These are phyloP conservation scores for Chloebia gouldiae DNA, from an alignment of 2,113 vertebrate species.

Conservation along the genomic window DNA sequence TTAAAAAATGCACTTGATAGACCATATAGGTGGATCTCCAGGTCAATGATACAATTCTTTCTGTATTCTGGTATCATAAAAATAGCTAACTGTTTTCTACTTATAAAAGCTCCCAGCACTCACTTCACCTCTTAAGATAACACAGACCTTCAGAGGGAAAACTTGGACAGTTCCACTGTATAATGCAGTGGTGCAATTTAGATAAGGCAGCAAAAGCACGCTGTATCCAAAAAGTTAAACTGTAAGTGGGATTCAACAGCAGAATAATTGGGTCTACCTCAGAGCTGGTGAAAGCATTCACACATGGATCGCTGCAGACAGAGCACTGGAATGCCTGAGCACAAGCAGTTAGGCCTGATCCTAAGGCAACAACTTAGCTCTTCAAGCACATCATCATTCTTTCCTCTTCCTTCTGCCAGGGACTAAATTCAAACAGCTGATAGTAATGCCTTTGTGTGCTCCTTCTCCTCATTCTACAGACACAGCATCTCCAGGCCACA, in stretches of 20 bases:
- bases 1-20: background rate
- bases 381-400: background rate
- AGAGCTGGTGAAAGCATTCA: background rate
- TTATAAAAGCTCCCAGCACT: background rate
- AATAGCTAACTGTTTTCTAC: background rate
- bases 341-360: background rate
- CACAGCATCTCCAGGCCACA: background rate
- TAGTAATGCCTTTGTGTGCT: background rate
- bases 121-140: background rate
- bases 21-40: background rate
- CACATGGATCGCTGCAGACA: rapidly evolving
- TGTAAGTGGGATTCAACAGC: background rate
- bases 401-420: background rate
- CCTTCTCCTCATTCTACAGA: background rate
- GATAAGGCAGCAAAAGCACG: background rate
- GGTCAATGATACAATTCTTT: background rate
- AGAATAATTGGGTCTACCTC: background rate
- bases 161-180: background rate
- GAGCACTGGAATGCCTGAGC: background rate
- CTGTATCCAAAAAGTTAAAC: background rate
- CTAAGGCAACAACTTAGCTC: background rate
- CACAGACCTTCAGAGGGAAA: background rate
- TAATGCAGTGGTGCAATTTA: background rate
- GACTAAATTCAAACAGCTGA: background rate
- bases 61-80: background rate